Conservation (phyloP, 1,140 invertebrate genomes). For the Oreohelix idahoensis region DNA sequence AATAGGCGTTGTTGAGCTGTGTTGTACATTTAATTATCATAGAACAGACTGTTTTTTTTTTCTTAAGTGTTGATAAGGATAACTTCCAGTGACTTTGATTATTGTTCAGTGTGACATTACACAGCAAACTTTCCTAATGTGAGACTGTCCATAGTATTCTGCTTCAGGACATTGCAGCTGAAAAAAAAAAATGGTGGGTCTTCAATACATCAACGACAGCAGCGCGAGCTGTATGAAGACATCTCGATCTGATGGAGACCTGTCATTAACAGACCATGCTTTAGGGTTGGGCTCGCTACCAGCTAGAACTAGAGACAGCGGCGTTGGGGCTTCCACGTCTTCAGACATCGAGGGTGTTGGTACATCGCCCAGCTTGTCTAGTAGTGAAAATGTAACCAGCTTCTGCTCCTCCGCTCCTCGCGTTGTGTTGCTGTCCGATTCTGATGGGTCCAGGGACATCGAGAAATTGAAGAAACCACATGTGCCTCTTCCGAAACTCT, state of each 20-base stretch:
- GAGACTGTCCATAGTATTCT: background rate
- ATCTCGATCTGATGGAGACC: constrained; percentile 27
- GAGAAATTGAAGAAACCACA: constrained; percentile 2
- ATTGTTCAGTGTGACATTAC: background rate
- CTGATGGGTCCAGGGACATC: background rate
- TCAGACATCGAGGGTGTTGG: constrained; percentile 32
- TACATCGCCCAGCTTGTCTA: background rate
- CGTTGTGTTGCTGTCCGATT: background rate
- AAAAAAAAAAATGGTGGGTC: background rate
- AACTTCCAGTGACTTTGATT: background rate
- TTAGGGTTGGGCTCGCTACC: constrained; percentile 19
- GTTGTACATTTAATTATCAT: background rate
- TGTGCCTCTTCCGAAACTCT: constrained; percentile 6
- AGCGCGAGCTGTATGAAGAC: background rate
- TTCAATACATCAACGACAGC: background rate
- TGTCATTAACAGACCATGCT: background rate
- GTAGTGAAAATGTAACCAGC: constrained; percentile 1
- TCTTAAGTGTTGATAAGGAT: background rate
- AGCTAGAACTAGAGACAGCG: constrained; percentile 10
- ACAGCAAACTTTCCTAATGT: background rate
- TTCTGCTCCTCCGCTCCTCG: background rate
- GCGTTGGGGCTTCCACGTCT: constrained; percentile 29
- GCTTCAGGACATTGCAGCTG: background rate
- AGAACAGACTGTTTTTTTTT: background rate
- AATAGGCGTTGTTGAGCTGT: background rate